phyloP scores from a whole-genome alignment of 2,797 vertebrate genomes.

The Hemitrygon akajei region DNA sequence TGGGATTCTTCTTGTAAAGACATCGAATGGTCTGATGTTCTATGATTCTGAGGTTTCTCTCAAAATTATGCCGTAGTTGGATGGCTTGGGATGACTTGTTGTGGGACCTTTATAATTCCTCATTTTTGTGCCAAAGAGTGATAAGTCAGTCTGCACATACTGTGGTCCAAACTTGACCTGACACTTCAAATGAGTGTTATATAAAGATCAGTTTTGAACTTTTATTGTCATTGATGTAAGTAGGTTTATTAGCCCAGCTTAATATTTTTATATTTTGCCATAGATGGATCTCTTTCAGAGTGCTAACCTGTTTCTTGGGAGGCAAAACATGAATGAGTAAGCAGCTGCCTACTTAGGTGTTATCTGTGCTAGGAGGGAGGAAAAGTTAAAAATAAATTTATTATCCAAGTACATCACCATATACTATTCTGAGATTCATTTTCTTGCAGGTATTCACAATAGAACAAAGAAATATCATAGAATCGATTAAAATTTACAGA shows the following conservation, averaged over 20 bases:
- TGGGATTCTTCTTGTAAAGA: not conserved
- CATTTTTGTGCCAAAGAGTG: not conserved
- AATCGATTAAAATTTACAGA: too few relatives aligned
- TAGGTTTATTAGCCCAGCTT: not conserved
- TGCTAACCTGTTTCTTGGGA: too few relatives aligned
- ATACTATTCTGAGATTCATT: too few relatives aligned
- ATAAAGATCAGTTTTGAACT: not conserved
- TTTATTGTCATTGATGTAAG: not conserved
- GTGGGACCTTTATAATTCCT: not conserved
- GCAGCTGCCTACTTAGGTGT: too few relatives aligned
- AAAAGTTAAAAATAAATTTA: too few relatives aligned
- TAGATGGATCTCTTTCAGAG: too few relatives aligned
- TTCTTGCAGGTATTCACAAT: too few relatives aligned
- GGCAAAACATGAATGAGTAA: too few relatives aligned
- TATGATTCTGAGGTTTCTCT: not conserved
- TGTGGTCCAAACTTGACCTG: not conserved
- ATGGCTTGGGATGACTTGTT: not conserved
- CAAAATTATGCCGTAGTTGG: not conserved
- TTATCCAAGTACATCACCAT: too few relatives aligned
- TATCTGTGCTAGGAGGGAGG: too few relatives aligned
- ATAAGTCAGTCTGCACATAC: not conserved
- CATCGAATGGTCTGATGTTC: not conserved
- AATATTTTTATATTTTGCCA: not conserved
- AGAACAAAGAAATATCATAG: too few relatives aligned
- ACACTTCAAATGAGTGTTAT: not conserved